phyloP scores from a whole-genome alignment of 2,113 vertebrate species.

The Sterrhoptilus dennistouni region DNA sequence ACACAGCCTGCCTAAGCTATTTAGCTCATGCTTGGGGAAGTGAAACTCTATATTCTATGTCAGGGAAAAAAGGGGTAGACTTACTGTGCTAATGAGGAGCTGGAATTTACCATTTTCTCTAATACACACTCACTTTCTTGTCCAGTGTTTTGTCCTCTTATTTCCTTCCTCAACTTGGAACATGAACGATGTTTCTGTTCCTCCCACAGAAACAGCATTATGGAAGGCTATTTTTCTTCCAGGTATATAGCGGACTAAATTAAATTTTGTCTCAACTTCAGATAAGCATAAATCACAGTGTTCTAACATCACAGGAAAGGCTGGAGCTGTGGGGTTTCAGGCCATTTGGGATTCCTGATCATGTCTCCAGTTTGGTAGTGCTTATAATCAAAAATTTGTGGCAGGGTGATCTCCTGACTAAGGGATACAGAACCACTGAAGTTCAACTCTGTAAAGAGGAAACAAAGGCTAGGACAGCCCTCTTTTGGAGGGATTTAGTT shows the following conservation, averaged over 20 bases:
- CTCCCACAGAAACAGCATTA: not conserved
- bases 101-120: not conserved
- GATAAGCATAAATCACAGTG: not conserved
- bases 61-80: not conserved
- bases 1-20: not conserved
- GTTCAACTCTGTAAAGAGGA: not conserved
- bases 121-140: not conserved
- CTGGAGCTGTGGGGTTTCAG: not conserved
- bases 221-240: not conserved
- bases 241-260: not conserved
- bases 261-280: not conserved
- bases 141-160: not conserved
- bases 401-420: not conserved
- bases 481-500: not conserved
- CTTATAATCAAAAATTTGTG: not conserved
- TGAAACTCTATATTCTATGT: not conserved
- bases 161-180: not conserved
- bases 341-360: not conserved
- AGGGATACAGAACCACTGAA: not conserved
- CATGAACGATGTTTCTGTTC: not conserved
- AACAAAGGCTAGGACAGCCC: slow-evolving; percentile 30
- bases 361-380: not conserved
- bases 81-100: not conserved
- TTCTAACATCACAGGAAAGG: not conserved
- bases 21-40: slow-evolving; percentile 35